A percentile compares a stretch with the other conserved stretches of the same genome.
Conservation (phyloP, 2,888 invertebrate genomes). For the Xylota sylvarum region DNA sequence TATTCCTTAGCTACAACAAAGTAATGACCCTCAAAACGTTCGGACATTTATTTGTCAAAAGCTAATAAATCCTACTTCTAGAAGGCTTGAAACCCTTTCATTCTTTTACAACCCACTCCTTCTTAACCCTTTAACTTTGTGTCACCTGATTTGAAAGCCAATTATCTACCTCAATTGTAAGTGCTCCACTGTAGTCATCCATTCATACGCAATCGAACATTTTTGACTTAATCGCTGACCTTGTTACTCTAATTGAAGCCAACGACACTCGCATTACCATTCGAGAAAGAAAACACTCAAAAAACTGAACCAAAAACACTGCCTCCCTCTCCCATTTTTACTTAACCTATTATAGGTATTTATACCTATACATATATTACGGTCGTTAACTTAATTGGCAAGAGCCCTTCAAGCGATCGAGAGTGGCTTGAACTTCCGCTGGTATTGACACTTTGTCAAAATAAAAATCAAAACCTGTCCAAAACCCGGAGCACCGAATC, state of each 20-base stretch:
- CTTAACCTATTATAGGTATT: neutral
- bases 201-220: conserved; percentile 21
- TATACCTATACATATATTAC: neutral
- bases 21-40: no score
- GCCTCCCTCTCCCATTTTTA: neutral
- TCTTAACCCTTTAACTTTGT: no score
- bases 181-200: neutral
- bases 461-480: neutral
- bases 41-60: no score
- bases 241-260: conserved; percentile 33
- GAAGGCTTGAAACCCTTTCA: no score
- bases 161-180: no score
- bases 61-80: no score
- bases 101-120: no score
- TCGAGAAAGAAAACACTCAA: conserved; percentile 1
- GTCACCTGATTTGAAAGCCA: neutral
- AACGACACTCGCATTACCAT: conserved; percentile 15
- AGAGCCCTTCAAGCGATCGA: neutral
- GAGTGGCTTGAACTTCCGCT: conserved; percentile 12
- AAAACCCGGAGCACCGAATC: neutral
- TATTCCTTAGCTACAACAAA: no score
- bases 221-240: conserved; percentile 20
- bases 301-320: neutral
- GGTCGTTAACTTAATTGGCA: conserved; percentile 25
- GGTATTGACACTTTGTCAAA: conserved; percentile 25